Percentiles rank a stretch among this genome's conserved stretches.
These are phyloP conservation scores for Danaus chrysippus DNA, from an alignment of 2,888 invertebrate species.

Conservation along the genomic window DNA sequence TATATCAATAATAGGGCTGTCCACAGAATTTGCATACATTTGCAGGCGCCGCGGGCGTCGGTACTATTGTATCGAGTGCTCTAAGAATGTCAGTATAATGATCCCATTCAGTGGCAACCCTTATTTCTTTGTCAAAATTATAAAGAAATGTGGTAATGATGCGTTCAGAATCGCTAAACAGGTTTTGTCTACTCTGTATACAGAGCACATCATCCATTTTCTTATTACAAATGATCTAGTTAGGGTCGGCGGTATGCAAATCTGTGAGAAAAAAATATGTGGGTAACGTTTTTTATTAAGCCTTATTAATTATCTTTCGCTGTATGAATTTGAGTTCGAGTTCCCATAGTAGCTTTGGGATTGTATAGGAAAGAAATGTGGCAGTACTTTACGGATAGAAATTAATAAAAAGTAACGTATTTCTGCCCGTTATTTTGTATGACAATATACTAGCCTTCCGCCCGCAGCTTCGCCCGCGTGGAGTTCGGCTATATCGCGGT, in stretches of 20 bases:
- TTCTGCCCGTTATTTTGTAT: too few relatives aligned
- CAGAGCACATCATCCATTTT: slow-evolving; percentile 44
- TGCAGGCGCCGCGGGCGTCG: slow-evolving; percentile 33
- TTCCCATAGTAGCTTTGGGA: background rate
- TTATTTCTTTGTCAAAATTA: slow-evolving; percentile 28
- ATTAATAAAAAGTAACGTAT: too few relatives aligned
- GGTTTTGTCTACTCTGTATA: slow-evolving; percentile 72
- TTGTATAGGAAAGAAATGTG: too few relatives aligned
- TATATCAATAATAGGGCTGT: slow-evolving; percentile 17
- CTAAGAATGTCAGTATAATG: slow-evolving; percentile 13
- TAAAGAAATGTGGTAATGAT: slow-evolving; percentile 38
- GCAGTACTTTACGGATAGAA: too few relatives aligned
- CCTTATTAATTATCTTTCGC: slow-evolving; percentile 26
- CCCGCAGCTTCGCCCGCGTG: too few relatives aligned
- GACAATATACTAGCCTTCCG: too few relatives aligned
- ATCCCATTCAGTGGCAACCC: slow-evolving; percentile 20
- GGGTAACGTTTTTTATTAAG: slow-evolving; percentile 21
- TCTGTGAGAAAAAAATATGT: slow-evolving; percentile 26
- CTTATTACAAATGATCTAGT: slow-evolving; percentile 49
- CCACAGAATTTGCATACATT: slow-evolving; percentile 17
- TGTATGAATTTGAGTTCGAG: background rate
- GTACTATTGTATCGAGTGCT: slow-evolving; percentile 28
- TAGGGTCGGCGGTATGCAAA: slow-evolving; percentile 27
- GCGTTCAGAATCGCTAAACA: slow-evolving; percentile 65
- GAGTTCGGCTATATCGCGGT: too few relatives aligned